These are phyloP conservation scores for Ephestia elutella DNA, from an alignment of 1,140 invertebrate species.

Conservation along the genomic window DNA sequence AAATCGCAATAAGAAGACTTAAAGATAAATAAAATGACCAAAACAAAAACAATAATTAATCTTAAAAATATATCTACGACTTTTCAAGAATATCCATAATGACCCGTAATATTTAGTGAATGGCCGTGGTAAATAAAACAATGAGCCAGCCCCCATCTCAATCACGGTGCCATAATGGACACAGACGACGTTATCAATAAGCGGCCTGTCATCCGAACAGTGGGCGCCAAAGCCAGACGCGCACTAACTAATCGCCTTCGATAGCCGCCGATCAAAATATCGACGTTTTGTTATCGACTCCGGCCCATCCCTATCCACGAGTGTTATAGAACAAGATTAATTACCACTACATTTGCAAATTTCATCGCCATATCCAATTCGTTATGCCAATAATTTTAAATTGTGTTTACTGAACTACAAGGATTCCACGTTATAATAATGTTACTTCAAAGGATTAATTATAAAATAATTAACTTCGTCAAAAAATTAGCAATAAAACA, in stretches of 20 bases:
- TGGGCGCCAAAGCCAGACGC: conserved; percentile 22
- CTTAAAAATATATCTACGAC: not conserved
- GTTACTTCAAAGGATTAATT: not conserved
- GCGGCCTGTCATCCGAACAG: conserved; percentile 5
- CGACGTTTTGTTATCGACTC: conserved; percentile 21
- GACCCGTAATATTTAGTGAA: not conserved
- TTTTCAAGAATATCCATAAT: not conserved
- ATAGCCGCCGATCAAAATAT: conserved; percentile 36
- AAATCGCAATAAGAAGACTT: too few species aligned
- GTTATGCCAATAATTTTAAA: not conserved
- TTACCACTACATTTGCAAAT: conserved; percentile 24
- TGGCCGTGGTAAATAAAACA: not conserved
- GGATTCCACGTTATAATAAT: too few species aligned
- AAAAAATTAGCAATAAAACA: too few species aligned
- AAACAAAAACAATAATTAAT: too few species aligned
- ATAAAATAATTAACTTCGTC: not conserved
- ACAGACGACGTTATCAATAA: conserved; percentile 17
- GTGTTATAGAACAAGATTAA: conserved; percentile 21
- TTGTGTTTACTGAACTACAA: too few species aligned
- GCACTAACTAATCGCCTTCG: conserved; percentile 37
- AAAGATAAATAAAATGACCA: too few species aligned
- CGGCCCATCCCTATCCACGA: conserved; percentile 20
- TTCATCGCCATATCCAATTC: conserved; percentile 12
- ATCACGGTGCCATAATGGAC: not conserved
- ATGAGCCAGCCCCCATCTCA: not conserved